Conservation (phyloP, 2,888 invertebrate species). For the Venusia cambrica region DNA sequence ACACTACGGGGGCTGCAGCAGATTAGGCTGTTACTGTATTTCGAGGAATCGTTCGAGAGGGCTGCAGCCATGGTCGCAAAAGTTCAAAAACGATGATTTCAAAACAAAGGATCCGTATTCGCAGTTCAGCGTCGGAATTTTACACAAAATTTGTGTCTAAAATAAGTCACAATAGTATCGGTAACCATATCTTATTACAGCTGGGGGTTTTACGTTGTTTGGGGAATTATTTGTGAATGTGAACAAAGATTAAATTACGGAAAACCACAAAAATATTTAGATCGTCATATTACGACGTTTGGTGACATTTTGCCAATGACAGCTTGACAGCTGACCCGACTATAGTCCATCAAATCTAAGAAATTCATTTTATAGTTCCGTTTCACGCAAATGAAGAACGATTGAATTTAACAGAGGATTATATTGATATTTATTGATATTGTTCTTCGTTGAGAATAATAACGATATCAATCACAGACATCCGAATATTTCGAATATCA, state of each 20-base stretch:
- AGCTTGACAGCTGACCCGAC: conserved; percentile 25
- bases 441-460: too few relatives aligned
- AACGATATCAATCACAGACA: too few relatives aligned
- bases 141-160: background rate
- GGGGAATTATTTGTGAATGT: conserved; percentile 31
- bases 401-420: too few relatives aligned
- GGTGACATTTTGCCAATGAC: conserved; percentile 32
- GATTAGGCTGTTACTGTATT: conserved; percentile 69
- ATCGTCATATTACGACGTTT: conserved; percentile 32
- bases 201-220: conserved; percentile 37
- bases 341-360: too few relatives aligned
- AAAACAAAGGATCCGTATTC: conserved; percentile 24
- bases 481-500: too few relatives aligned
- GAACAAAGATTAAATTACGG: conserved; percentile 25
- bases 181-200: conserved; percentile 31
- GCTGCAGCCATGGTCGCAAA: conserved; percentile 59
- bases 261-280: conserved; percentile 34
- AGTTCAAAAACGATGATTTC: conserved; percentile 8
- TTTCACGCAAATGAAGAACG: too few relatives aligned
- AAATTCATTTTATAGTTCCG: conserved; percentile 3
- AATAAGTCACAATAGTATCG: conserved; percentile 12
- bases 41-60: conserved; percentile 68
- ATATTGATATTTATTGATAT: too few relatives aligned
- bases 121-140: conserved; percentile 10
- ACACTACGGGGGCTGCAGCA: conserved; percentile 70